Conservation (phyloP, 2,888 invertebrate species). For the Syrista parreyssii region DNA sequence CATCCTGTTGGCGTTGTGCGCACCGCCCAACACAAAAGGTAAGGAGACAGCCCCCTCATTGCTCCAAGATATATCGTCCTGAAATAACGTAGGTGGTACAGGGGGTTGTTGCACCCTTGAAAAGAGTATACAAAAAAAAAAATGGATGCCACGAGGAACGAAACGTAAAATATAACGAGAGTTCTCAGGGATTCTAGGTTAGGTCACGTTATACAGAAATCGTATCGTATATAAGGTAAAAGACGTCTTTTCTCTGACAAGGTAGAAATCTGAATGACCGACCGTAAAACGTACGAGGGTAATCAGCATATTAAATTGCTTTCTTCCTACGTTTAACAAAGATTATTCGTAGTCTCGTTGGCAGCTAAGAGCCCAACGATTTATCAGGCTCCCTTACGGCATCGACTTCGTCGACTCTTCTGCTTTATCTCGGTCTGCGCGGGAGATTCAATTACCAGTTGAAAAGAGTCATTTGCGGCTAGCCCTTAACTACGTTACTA, state of each 20-base stretch:
- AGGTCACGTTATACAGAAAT: background rate
- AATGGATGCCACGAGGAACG: background rate
- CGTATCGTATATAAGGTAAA: background rate
- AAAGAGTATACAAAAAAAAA: background rate
- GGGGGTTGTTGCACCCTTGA: background rate
- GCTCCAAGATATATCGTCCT: background rate
- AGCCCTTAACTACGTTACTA: background rate
- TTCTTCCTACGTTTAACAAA: background rate
- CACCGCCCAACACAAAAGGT: background rate
- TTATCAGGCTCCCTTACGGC: background rate
- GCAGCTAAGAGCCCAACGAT: background rate
- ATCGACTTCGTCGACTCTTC: background rate
- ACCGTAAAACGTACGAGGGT: background rate
- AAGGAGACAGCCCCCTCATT: background rate
- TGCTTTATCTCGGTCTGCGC: background rate
- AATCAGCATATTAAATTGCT: conserved; percentile 1
- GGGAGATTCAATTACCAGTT: background rate
- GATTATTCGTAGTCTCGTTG: background rate
- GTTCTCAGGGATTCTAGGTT: background rate
- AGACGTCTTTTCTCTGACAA: background rate
- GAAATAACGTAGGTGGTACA: background rate
- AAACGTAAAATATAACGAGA: background rate
- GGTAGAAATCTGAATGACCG: background rate
- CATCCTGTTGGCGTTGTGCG: background rate
- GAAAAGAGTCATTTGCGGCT: background rate